These are phyloP conservation scores for Rhodophaea formosa DNA, from an alignment of 2,888 invertebrate species.

Conservation along the genomic window DNA sequence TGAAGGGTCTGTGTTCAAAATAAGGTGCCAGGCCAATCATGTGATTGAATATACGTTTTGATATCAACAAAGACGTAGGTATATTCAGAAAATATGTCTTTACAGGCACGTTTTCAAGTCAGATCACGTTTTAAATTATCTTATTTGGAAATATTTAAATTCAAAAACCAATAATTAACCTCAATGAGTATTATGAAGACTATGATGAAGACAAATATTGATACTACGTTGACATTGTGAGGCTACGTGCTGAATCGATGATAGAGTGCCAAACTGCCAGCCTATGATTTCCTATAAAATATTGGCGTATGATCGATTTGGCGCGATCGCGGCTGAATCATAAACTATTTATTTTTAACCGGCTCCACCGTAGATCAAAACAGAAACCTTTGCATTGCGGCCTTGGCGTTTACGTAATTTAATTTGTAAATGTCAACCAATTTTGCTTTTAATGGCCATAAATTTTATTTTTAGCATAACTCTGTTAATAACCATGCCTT, in stretches of 20 bases:
- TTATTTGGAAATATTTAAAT: too few relatives aligned
- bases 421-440: background rate
- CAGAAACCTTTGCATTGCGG: background rate
- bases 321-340: background rate
- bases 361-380: background rate
- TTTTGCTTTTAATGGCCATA: background rate
- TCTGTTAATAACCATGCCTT: too few relatives aligned
- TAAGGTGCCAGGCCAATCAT: too few relatives aligned
- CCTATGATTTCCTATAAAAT: background rate
- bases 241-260: background rate
- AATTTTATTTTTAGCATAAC: background rate
- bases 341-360: constrained; percentile 6
- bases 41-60: too few relatives aligned
- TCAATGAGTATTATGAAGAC: background rate
- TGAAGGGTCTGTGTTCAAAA: too few relatives aligned
- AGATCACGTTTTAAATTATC: too few relatives aligned
- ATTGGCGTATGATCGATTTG: constrained; percentile 9
- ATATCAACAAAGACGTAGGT: too few relatives aligned
- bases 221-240: too few relatives aligned
- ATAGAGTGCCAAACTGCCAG: constrained; percentile 4
- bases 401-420: background rate
- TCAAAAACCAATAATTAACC: too few relatives aligned
- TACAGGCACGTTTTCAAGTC: too few relatives aligned
- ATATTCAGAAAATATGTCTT: too few relatives aligned
- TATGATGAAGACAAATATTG: background rate